These are phyloP conservation scores for Thysanoteuthis rhombus DNA, from an alignment of 2,888 invertebrate species.

Conservation along the genomic window DNA sequence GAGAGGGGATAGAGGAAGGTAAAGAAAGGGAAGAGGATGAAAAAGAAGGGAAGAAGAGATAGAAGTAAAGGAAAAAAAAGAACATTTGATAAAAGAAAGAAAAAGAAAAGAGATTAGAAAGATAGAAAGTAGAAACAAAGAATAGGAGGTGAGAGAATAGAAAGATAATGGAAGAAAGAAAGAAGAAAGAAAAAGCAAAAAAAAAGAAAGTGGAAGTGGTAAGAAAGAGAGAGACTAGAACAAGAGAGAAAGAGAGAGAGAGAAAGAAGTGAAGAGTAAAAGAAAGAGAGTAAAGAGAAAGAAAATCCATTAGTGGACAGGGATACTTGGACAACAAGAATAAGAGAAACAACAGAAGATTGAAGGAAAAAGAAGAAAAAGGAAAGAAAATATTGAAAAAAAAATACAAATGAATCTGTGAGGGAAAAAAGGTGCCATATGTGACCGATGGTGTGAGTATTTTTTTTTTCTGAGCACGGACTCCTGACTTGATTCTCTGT, in stretches of 20 bases:
- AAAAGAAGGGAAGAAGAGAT: too few relatives aligned
- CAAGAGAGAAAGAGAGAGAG: not conserved
- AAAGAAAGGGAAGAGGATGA: too few relatives aligned
- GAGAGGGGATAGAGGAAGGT: too few relatives aligned
- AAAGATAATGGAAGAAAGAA: not conserved
- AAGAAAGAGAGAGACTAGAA: not conserved
- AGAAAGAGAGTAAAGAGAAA: too few relatives aligned
- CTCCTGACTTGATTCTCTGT: not conserved
- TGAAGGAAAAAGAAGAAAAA: not conserved
- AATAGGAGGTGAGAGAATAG: not conserved
- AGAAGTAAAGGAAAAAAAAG: too few relatives aligned
- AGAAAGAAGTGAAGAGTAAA: not conserved
- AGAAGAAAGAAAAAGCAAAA: not conserved
- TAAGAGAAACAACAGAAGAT: too few relatives aligned
- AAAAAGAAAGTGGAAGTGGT: not conserved
- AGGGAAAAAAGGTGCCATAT: not conserved
- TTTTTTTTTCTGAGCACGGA: not conserved
- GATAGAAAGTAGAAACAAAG: not conserved
- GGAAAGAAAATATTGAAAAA: not conserved
- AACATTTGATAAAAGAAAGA: too few relatives aligned
- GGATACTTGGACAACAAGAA: too few relatives aligned
- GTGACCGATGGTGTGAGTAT: too few relatives aligned
- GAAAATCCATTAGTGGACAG: too few relatives aligned
- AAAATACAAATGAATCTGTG: not conserved
- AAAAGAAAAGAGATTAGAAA: too few relatives aligned